phyloP scores from a whole-genome alignment of 2,888 invertebrate species.

The Tenthredo distinguenda region DNA sequence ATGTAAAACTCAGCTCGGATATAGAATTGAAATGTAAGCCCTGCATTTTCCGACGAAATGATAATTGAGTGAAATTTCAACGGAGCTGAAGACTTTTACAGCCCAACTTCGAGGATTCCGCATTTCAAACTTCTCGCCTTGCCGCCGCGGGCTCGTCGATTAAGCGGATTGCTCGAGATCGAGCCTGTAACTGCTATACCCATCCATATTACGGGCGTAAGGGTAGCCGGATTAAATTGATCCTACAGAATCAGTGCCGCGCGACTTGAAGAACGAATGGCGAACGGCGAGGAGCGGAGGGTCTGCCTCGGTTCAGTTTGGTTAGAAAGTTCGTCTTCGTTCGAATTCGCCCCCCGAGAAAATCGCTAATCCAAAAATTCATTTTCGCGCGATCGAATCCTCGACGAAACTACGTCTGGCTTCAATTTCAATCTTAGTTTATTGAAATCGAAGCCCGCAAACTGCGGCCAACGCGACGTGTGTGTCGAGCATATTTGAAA shows the following conservation, averaged over 20 bases:
- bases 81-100: not conserved
- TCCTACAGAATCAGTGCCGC: constrained; percentile 14
- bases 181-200: constrained; percentile 1
- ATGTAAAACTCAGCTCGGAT: not conserved
- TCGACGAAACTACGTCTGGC: not conserved
- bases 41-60: not conserved
- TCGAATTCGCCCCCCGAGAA: not conserved
- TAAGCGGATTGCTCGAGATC: constrained; percentile 26
- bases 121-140: not conserved
- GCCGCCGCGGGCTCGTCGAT: constrained; percentile 11
- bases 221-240: constrained; percentile 21
- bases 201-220: constrained; percentile 6
- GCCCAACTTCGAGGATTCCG: not conserved
- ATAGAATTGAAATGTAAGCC: not conserved
- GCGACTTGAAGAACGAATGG: not conserved
- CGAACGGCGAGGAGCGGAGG: not conserved
- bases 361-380: constrained; percentile 41
- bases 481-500: not conserved
- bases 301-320: not conserved
- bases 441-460: constrained; percentile 21
- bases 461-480: not conserved
- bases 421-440: constrained; percentile 39
- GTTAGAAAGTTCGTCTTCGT: not conserved
- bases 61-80: constrained; percentile 15
- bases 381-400: not conserved